These are phyloP conservation scores for Brachypterus glaber DNA, from an alignment of 2,888 invertebrate genomes.

Conservation along the genomic window DNA sequence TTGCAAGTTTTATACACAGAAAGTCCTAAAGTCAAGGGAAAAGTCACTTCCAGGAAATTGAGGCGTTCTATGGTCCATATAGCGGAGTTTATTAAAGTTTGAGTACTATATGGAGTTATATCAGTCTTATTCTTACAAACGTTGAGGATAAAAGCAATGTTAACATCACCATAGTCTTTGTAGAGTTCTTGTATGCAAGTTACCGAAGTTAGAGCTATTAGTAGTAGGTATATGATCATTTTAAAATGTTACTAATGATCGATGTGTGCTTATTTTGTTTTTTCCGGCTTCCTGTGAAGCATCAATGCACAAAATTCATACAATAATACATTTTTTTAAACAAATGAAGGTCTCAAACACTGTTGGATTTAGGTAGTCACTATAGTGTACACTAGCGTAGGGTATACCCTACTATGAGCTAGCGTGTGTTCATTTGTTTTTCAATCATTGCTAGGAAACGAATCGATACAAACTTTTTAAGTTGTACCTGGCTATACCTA, in stretches of 20 bases:
- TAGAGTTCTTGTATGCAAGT: slow-evolving; percentile 16
- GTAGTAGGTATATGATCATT: not conserved
- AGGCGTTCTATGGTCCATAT: slow-evolving; percentile 34
- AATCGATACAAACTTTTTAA: slow-evolving; percentile 32
- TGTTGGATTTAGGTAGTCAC: no score
- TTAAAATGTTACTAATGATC: not conserved
- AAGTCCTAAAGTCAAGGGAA: slow-evolving; percentile 27
- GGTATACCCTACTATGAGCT: slow-evolving; percentile 18
- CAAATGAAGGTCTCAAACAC: no score
- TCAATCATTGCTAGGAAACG: slow-evolving; percentile 30
- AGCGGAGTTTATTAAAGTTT: slow-evolving; percentile 30
- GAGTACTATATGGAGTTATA: slow-evolving; percentile 17
- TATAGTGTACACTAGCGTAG: no score
- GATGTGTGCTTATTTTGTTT: not conserved
- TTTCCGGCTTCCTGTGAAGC: slow-evolving; percentile 27
- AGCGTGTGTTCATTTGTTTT: slow-evolving; percentile 22
- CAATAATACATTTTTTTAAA: no score
- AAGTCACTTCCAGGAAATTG: slow-evolving; percentile 28
- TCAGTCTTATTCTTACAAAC: slow-evolving; percentile 24
- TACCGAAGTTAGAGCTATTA: not conserved
- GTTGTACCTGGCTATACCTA: no score
- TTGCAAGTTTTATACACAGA: slow-evolving; percentile 30
- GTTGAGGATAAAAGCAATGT: slow-evolving; percentile 30
- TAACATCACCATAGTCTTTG: slow-evolving; percentile 28
- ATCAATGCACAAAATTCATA: slow-evolving; percentile 26